These are phyloP conservation scores for Neoniphon sammara DNA, from an alignment of 2,797 vertebrate genomes.

Conservation along the genomic window DNA sequence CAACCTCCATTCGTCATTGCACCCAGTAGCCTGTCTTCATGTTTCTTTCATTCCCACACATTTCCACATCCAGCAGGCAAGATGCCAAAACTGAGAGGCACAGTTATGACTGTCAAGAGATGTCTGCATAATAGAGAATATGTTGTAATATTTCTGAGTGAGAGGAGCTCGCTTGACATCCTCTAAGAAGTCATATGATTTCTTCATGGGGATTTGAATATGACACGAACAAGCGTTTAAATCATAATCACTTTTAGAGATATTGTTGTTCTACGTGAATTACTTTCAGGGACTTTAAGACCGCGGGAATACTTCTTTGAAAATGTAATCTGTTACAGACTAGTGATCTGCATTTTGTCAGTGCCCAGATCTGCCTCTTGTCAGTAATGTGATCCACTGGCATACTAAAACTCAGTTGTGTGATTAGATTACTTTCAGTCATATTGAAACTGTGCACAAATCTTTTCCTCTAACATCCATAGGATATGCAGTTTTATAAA, in stretches of 20 bases:
- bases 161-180: constrained; percentile 1
- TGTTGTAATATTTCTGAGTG: constrained; percentile 12
- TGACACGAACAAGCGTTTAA: background rate
- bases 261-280: background rate
- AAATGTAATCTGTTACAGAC: background rate
- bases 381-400: background rate
- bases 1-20: constrained; percentile 5
- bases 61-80: background rate
- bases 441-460: background rate
- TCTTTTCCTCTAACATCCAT: background rate
- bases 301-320: background rate
- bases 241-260: background rate
- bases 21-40: background rate
- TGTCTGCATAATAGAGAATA: background rate
- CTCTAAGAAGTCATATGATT: constrained; percentile 2
- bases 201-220: constrained; percentile 12
- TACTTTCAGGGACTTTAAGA: background rate
- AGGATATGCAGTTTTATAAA: background rate
- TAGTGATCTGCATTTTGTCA: background rate
- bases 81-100: constrained; percentile 1
- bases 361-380: background rate
- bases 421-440: background rate
- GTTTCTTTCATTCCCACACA: background rate
- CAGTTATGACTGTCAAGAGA: background rate
- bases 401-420: background rate